Percentiles rank a stretch among this genome's conserved stretches.
Evolutionary conservation across 1,140 invertebrate species (phyloP).

Genomic region (Trichonephila inaurata): DNA sequence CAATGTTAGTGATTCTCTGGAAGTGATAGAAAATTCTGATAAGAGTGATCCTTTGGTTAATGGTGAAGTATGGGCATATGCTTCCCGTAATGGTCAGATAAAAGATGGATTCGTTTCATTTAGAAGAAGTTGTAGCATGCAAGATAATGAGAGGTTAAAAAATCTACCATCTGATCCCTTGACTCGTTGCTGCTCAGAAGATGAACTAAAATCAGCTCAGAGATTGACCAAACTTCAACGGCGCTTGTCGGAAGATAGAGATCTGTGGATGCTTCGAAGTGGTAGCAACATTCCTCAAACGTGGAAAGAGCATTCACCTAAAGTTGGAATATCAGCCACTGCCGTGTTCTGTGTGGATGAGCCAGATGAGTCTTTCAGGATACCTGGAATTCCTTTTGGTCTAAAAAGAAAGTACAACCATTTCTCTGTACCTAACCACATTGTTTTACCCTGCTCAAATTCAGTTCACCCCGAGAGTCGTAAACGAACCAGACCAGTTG

Average conservation of each 20-base stretch:
- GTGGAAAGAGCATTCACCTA: constrained; percentile 66
- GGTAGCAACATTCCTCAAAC: constrained; percentile 39
- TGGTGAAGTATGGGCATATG: constrained; percentile 72
- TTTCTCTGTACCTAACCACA: constrained; percentile 73
- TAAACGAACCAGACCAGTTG: constrained; percentile 69
- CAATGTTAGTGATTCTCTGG: constrained; percentile 26
- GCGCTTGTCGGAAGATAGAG: constrained; percentile 61
- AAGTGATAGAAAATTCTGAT: constrained; percentile 31
- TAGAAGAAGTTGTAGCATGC: constrained; percentile 61
- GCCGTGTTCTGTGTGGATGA: constrained; percentile 73
- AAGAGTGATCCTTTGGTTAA: constrained; percentile 51
- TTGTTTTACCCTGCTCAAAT: constrained; percentile 72
- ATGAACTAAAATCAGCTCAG: constrained; percentile 67
- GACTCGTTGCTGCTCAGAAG: constrained; percentile 72
- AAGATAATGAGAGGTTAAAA: constrained; percentile 56
- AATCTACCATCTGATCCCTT: constrained; percentile 34
- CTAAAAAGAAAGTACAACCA: constrained; percentile 73
- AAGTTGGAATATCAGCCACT: constrained; percentile 66
- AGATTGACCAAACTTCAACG: constrained; percentile 69
- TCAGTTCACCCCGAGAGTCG: constrained; percentile 72
- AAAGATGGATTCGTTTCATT: constrained; percentile 59
- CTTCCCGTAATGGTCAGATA: constrained; percentile 64
- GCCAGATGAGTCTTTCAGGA: constrained; percentile 64
- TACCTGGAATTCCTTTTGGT: constrained; percentile 62
- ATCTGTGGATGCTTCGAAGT: constrained; percentile 59